Conservation (phyloP, 2,888 invertebrate species). For the Nezara viridula region DNA sequence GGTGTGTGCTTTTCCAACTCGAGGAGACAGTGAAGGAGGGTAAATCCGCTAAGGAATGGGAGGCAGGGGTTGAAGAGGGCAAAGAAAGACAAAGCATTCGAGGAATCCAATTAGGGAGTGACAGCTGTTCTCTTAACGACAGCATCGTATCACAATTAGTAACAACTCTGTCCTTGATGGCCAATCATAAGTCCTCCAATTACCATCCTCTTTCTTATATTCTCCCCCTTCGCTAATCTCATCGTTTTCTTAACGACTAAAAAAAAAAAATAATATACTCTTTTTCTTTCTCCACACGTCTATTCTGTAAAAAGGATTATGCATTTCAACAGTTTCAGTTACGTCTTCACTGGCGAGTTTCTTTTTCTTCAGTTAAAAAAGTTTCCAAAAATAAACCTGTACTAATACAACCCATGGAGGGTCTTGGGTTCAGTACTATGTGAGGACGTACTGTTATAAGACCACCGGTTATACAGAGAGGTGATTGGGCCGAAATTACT, state of each 20-base stretch:
- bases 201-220: conserved; percentile 16
- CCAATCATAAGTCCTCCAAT: conserved; percentile 33
- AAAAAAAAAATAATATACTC: too few species aligned
- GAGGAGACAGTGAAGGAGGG: not conserved
- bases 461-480: too few species aligned
- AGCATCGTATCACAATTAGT: conserved; percentile 22
- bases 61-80: not conserved
- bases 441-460: too few species aligned
- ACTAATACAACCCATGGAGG: too few species aligned
- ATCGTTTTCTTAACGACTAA: not conserved
- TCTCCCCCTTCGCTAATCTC: not conserved
- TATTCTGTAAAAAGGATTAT: too few species aligned
- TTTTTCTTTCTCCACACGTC: too few species aligned
- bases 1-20: not conserved
- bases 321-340: too few species aligned
- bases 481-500: too few species aligned
- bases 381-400: too few species aligned
- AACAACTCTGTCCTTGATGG: not conserved
- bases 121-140: conserved; percentile 40
- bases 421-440: too few species aligned
- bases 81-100: conserved; percentile 37
- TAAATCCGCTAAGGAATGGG: not conserved
- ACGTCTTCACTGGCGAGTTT: too few species aligned
- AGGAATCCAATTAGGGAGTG: conserved; percentile 37
- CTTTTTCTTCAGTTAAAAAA: too few species aligned